Base-by-base conservation (phyloP, 2,797 vertebrate genomes). In the Enoplosus armatus region DNA sequence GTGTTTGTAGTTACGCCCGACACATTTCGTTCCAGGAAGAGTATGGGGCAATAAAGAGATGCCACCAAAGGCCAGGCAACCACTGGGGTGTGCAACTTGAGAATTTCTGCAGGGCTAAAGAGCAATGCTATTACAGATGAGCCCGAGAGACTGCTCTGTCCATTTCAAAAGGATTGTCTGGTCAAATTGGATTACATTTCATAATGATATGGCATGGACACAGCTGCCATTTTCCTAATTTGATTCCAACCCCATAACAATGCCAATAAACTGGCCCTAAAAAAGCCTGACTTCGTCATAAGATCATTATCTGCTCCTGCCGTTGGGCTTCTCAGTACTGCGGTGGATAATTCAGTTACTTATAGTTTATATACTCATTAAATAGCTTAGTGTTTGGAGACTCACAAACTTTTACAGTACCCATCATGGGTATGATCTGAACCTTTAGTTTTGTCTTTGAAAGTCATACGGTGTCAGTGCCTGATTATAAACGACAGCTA, bases 181-280 rank as follows among this genome's bases (percentile, higher is more conserved):
- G 56, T 92, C 80, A 93, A 94, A 95, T 90, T 93, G 87, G 90
- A 95, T 95, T 95, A 94, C 77, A 89, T 90, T 89, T 89, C 80
- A 90, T 92, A 93, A 94, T 92, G 85, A 93, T 90, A 92, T 83
- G 83, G 77, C 90, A 93, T 87, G 83, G 87, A 90, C 90, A 92
- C 94, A 94, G 93, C 93, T 93, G 93, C 87, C 90, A 86, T 93
- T 93, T 91, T 89, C 89, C 89, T 94, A 95, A 95, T 95, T 94
- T 86, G 82, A 94, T 95, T 93, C 76, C 66, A 72, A 75, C 80
- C 88, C 82, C 86, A 77, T 91, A 93, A 94, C 88, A 93, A 90
- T 89, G 86, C 79, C 88, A 92, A 90, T 92, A 88, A 93, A 92
- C 84, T 84, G 63, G 77, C 83, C 83, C 86, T 92, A 91, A 94